Evolutionary conservation across 2,113 vertebrate genomes (phyloP).

Genomic region (Megaleporinus macrocephalus): DNA sequence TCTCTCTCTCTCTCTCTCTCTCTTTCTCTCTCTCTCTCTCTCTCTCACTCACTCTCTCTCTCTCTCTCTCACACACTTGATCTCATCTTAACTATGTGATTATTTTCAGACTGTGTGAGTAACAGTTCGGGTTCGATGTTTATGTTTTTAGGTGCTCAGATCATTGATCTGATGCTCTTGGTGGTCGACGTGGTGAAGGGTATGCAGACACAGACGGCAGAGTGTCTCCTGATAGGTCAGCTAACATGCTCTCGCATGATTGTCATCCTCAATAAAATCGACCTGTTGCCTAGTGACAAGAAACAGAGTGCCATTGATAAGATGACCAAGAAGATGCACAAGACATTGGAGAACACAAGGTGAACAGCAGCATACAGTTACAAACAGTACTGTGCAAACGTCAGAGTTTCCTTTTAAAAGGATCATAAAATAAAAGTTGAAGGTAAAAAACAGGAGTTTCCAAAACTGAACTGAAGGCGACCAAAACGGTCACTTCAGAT

Average conservation of each 20-base stretch:
- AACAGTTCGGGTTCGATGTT: background rate
- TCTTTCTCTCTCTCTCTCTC: slow-evolving; percentile 55
- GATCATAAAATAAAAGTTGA: too few relatives aligned
- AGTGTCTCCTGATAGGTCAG: slow-evolving; percentile 96
- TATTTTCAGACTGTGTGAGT: background rate
- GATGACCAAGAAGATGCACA: slow-evolving; percentile 96
- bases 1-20: slow-evolving; percentile 36
- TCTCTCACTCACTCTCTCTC: slow-evolving; percentile 46
- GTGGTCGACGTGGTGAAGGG: slow-evolving; percentile 98
- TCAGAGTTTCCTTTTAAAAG: too few relatives aligned
- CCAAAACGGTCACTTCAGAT: too few relatives aligned
- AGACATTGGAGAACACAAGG: slow-evolving; percentile 96
- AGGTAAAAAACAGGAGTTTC: too few relatives aligned
- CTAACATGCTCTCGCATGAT: slow-evolving; percentile 94
- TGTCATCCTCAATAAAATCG: slow-evolving; percentile 94
- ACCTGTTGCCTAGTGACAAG: slow-evolving; percentile 88
- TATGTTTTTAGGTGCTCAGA: slow-evolving; percentile 87
- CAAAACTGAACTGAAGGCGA: too few relatives aligned
- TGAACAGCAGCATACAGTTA: slow-evolving; percentile 52
- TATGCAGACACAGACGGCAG: slow-evolving; percentile 97
- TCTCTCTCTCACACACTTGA: slow-evolving; percentile 35
- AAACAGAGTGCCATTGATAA: slow-evolving; percentile 89
- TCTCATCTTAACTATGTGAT: slow-evolving; percentile 2
- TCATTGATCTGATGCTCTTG: slow-evolving; percentile 98
- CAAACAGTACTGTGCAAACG: background rate